These are phyloP conservation scores for Solea solea DNA, from an alignment of 2,113 vertebrate species.

Conservation along the genomic window DNA sequence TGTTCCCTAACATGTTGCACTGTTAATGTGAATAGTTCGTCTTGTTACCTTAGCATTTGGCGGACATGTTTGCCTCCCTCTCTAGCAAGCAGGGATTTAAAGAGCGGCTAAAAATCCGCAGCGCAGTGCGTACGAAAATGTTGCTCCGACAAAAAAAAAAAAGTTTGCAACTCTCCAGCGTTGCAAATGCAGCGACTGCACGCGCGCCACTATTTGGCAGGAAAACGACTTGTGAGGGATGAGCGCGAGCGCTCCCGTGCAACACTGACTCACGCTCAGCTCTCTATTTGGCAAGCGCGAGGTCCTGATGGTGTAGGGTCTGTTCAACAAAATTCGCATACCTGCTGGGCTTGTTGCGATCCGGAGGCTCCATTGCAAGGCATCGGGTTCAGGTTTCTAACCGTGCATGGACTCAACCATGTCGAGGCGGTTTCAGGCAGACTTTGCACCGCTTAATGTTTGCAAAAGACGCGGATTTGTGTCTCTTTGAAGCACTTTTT, in stretches of 20 bases:
- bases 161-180: constrained; percentile 82
- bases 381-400: constrained; percentile 59
- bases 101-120: not conserved
- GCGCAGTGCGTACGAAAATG: constrained; percentile 8
- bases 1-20: constrained; percentile 63
- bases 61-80: constrained; percentile 53
- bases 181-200: constrained; percentile 78
- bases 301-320: constrained; percentile 78
- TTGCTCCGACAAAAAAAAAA: constrained; percentile 29
- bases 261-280: constrained; percentile 47
- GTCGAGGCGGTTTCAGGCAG: constrained; percentile 38
- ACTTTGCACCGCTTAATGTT: constrained; percentile 70
- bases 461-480: constrained; percentile 64
- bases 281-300: constrained; percentile 77
- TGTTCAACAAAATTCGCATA: constrained; percentile 74
- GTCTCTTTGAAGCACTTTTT: constrained; percentile 73
- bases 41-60: constrained; percentile 70
- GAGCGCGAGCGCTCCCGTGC: constrained; percentile 65
- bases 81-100: not conserved
- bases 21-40: not conserved
- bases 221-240: constrained; percentile 62
- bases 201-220: constrained; percentile 81
- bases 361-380: constrained; percentile 82
- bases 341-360: constrained; percentile 81
- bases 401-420: constrained; percentile 80